Evolutionary conservation across 2,888 invertebrate genomes (phyloP).

Genomic region (Chouioia cunea): DNA sequence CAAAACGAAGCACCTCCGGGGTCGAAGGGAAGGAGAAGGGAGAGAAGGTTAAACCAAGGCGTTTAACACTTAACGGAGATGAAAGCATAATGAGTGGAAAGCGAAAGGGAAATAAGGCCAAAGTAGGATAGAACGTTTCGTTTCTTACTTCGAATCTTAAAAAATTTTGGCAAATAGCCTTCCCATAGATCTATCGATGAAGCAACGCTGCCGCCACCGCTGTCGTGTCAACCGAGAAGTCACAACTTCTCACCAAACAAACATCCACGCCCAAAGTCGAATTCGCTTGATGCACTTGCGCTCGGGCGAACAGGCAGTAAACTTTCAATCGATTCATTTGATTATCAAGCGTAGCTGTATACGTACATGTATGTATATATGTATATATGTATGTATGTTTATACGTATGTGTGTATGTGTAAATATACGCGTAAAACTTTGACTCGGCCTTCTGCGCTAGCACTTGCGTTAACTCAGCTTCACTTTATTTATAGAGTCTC

Average conservation of each 20-base stretch:
- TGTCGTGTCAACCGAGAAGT: not conserved
- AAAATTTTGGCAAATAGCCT: constrained; percentile 26
- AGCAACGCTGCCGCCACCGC: not conserved
- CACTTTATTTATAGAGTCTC: too few species aligned
- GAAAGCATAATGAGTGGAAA: not conserved
- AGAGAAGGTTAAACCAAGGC: constrained; percentile 2
- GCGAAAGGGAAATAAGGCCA: not conserved
- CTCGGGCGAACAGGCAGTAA: not conserved
- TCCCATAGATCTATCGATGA: constrained; percentile 21
- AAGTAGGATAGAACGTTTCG: constrained; percentile 18
- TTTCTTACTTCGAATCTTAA: constrained; percentile 13
- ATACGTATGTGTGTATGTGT: too few species aligned
- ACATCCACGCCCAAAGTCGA: constrained; percentile 28
- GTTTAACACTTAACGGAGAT: not conserved
- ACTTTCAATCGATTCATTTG: constrained; percentile 31
- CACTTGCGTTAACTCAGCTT: too few species aligned
- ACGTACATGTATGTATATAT: too few species aligned
- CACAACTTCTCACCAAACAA: constrained; percentile 39
- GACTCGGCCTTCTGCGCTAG: not conserved
- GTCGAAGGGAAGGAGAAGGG: too few species aligned
- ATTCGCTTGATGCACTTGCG: constrained; percentile 17
- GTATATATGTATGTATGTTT: too few species aligned
- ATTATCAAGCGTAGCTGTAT: constrained; percentile 39
- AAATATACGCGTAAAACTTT: too few species aligned
- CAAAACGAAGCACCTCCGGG: constrained; percentile 11